Evolutionary conservation across 2,797 vertebrate genomes (phyloP).

Genomic region (Ctenopoma multispine): DNA sequence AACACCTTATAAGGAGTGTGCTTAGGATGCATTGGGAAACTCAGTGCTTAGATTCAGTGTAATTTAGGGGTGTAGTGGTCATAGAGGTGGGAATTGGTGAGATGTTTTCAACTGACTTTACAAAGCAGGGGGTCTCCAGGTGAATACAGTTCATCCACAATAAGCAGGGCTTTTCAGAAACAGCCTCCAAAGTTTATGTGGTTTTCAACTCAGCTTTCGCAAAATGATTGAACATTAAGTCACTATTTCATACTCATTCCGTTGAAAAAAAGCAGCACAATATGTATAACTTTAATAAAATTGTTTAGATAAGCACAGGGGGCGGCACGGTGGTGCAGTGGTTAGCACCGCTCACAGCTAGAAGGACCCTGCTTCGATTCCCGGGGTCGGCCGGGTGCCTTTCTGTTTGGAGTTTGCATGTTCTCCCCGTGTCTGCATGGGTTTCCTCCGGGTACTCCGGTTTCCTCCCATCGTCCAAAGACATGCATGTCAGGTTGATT

Average conservation of each 20-base stretch:
- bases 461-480: too few relatives aligned
- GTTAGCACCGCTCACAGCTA: too few relatives aligned
- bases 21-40: constrained; percentile 52
- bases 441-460: too few relatives aligned
- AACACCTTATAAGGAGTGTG: constrained; percentile 69
- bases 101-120: constrained; percentile 11
- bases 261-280: neutral
- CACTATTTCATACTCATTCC: neutral
- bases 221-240: neutral
- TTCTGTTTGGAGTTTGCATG: too few relatives aligned
- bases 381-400: too few relatives aligned
- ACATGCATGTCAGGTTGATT: too few relatives aligned
- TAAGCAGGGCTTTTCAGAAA: neutral
- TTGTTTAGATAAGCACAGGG: too few relatives aligned
- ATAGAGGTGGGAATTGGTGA: constrained; percentile 27
- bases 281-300: too few relatives aligned
- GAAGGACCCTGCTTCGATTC: too few relatives aligned
- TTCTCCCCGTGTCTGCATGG: too few relatives aligned
- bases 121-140: neutral
- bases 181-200: neutral
- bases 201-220: too few relatives aligned
- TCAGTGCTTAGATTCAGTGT: constrained; percentile 53
- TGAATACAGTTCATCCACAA: neutral
- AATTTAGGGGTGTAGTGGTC: constrained; percentile 55
- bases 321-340: too few relatives aligned